Evolutionary conservation across 2,888 invertebrate genomes (phyloP).

Genomic region (Scaptomyza cyrtandrae): DNA sequence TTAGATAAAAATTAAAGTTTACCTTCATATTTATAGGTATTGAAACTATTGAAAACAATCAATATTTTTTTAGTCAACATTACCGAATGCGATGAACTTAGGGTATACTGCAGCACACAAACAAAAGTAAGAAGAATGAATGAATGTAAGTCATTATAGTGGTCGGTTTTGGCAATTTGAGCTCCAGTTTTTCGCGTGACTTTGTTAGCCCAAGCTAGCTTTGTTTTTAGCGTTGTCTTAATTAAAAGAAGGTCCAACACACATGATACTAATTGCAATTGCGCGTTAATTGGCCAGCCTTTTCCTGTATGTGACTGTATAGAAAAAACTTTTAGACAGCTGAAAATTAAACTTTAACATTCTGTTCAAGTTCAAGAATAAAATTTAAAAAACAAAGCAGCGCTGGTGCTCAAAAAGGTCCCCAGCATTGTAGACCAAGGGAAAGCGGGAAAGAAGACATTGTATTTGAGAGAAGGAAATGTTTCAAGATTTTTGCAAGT

Average conservation of each 20-base stretch:
- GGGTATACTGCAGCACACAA: slow-evolving; percentile 23
- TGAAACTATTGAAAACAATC: too few species aligned
- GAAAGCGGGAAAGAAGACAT: background rate
- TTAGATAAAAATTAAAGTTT: too few species aligned
- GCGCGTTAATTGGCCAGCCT: slow-evolving; percentile 4
- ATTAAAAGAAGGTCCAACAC: slow-evolving; percentile 24
- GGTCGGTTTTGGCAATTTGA: slow-evolving; percentile 26
- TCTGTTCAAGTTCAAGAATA: background rate
- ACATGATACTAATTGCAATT: background rate
- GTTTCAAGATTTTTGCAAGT: background rate
- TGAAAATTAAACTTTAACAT: slow-evolving; percentile 8
- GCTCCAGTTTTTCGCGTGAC: slow-evolving; percentile 23
- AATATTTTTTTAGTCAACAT: background rate
- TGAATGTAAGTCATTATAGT: slow-evolving; percentile 25
- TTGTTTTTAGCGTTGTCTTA: slow-evolving; percentile 11
- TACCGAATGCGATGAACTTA: background rate
- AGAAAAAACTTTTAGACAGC: background rate
- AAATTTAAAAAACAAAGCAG: slow-evolving; percentile 30
- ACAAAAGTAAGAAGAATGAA: slow-evolving; percentile 2
- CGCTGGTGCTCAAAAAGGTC: slow-evolving; percentile 2
- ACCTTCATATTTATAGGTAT: too few species aligned
- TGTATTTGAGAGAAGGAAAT: background rate
- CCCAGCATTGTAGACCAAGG: background rate
- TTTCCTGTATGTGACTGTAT: background rate
- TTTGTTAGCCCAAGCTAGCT: slow-evolving; percentile 30